Base-by-base conservation (phyloP, 2,113 vertebrate genomes). In the Prolemur simus region DNA sequence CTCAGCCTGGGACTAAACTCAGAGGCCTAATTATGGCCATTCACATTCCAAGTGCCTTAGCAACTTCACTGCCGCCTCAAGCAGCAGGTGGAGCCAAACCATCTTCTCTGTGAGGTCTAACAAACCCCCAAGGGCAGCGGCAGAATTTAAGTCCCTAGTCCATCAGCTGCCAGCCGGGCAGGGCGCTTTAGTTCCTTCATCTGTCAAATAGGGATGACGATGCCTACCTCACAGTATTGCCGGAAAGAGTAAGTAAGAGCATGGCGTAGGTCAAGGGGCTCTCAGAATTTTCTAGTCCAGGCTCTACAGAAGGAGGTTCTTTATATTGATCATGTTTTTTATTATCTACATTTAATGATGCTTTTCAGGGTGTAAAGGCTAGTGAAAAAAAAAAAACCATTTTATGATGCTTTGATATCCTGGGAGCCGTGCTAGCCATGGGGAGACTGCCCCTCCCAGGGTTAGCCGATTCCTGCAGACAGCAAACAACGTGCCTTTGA, bases 41-140 rank as follows among this genome's bases (percentile, higher is more conserved):
- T 89, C 83, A 56, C 83, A 92, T 96, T 49, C 91, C 63, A 92
- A 96, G 94, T 21, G 71, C 92, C 81, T 96, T 86, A 90, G 96
- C 71, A 88, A 89, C 39, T 39, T 76, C 64, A 49, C 2, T 3
- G 90, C 73, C 68, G 92, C 86, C 96, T 96, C 76, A 83, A 97
- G 94, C 49, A n/a, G 84, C 87, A 92, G 85, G 96, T 29, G 83
- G 80, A 95, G 47, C 91, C 94, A 90, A 84, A 88, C 60, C 9
- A 8, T 47, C 68, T 97, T 58, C 84, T 73, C 54, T 42, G 4
- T 25, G 83, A 89, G 42, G 27, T 78, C 17, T 47, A 54, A 34
- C 56, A 63, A 64, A 37, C 13, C 29, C 56, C 27, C 47, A 34
- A 73, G 34, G 18, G 1, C 34, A 68, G 34, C 1, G 29, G 45